Base-by-base conservation (phyloP, 2,797 vertebrate species). In the Mus minutoides region DNA sequence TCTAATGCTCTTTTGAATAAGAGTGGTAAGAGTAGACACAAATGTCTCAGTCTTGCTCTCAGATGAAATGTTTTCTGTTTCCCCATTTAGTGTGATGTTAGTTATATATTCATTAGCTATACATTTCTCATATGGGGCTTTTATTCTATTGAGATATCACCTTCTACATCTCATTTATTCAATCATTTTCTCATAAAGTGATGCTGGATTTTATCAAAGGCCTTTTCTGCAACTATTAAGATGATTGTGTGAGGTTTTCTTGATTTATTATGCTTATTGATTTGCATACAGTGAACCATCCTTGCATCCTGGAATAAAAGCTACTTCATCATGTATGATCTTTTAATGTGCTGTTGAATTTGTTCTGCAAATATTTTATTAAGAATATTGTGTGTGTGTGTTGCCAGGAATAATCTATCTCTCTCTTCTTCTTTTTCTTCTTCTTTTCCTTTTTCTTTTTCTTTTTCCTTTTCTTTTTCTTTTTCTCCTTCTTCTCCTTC, bases 371-470 rank as follows among this genome's bases (percentile, higher is more conserved):
- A 46, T n/a, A 46, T 62, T 46, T 76, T 46, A 46, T 62, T 77
- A 75, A 77, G 73, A 89, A 49, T 88, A 56, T 54, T 88, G 54
- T 46, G 26, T n/a, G 31, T 67, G 19, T 24, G 3, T 86, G 6
- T 56, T 56, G 34, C 46, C 26, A 76, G 19, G 24, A 31, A 46
- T n/a, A 24, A 46, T 16, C 13, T 11, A 10, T 34, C 76, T 78
- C 9, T 54, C 31, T 54, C 5, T 12, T 24, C n/a, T 34, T 54
- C 2, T 6, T 0, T 49, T 16, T 46, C 6, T 76, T 1, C 6
- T 17, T 52, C 13, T 16, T 3, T 29, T 2, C 8, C 17, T 4
- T 2, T 1, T 7, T 10, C 17, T 7, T 0, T 10, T 2, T 11
- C 31, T 3, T 2, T 26, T 13, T 40, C 3, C 14, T 24, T 78